These are phyloP conservation scores for Equus przewalskii DNA, from an alignment of 2,113 vertebrate species.

Conservation along the genomic window DNA sequence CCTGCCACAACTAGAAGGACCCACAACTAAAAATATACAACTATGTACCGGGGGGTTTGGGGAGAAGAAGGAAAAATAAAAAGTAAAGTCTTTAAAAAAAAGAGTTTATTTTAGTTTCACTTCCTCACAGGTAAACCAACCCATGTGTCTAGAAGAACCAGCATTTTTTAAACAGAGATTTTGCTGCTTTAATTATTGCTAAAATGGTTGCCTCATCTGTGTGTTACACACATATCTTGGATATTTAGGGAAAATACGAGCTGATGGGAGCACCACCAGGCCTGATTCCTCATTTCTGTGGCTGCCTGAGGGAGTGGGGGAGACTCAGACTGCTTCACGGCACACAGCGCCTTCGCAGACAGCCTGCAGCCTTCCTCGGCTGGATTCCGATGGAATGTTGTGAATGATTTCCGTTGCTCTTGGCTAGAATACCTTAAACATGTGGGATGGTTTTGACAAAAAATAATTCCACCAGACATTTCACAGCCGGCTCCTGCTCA, in stretches of 20 bases:
- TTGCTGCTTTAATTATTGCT: not conserved
- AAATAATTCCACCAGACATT: slow-evolving; percentile 31
- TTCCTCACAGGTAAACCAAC: not conserved
- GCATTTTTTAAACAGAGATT: slow-evolving; percentile 15
- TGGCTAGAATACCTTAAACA: slow-evolving; percentile 53
- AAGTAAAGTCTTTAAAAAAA: not conserved
- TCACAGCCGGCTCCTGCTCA: not conserved
- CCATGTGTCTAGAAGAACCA: not conserved
- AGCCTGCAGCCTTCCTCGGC: not conserved
- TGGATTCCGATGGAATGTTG: slow-evolving; percentile 5
- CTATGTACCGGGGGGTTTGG: too few relatives aligned
- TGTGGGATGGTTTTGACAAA: slow-evolving; percentile 56
- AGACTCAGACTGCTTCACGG: not conserved
- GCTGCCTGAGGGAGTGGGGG: not conserved
- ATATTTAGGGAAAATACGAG: not conserved
- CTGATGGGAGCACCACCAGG: not conserved
- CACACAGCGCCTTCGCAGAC: not conserved
- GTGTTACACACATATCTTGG: not conserved
- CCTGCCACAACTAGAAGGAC: too few relatives aligned
- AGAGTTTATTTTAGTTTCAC: not conserved
- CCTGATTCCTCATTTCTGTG: not conserved
- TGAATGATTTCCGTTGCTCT: slow-evolving; percentile 50
- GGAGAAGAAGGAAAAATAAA: too few relatives aligned
- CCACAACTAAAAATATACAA: too few relatives aligned
- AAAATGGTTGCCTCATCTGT: not conserved